Percentiles rank a stretch among this genome's conserved stretches.
Conservation (phyloP, 1,140 invertebrate genomes). For the Bombus pascuorum region DNA sequence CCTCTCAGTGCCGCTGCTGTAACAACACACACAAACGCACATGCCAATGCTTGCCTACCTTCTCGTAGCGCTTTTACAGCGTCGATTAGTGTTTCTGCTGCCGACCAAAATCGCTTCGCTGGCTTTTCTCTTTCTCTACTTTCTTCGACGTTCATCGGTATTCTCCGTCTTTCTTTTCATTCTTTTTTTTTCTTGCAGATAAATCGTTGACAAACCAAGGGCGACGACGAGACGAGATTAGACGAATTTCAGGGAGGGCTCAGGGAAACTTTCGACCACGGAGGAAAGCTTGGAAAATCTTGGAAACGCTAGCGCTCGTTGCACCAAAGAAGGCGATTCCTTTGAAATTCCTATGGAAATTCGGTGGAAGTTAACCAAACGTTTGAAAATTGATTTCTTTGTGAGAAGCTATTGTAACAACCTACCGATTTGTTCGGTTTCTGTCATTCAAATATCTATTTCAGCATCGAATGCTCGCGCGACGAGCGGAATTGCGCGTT, state of each 20-base stretch:
- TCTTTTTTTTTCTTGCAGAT: neutral
- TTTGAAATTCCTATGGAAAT: neutral
- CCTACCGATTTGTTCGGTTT: no score
- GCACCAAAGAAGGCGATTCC: neutral
- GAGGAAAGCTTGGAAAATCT: no score
- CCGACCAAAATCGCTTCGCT: constrained; percentile 37
- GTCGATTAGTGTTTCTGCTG: neutral
- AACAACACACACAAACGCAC: constrained; percentile 72
- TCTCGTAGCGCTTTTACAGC: neutral
- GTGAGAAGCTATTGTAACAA: no score
- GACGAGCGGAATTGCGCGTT: no score
- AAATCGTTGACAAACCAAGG: neutral
- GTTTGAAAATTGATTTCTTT: no score
- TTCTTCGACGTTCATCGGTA: no score
- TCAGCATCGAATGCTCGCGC: no score
- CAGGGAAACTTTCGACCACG: neutral
- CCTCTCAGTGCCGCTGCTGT: constrained; percentile 85
- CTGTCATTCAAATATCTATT: neutral
- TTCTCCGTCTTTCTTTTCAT: neutral
- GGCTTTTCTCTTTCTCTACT: neutral
- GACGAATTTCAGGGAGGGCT: neutral
- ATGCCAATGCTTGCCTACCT: constrained; percentile 52
- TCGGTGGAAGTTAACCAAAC: no score
- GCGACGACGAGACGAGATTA: constrained; percentile 44
- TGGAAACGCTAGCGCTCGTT: no score